Evolutionary conservation across 1,140 invertebrate genomes (phyloP).

Genomic region (Bombus impatiens): DNA sequence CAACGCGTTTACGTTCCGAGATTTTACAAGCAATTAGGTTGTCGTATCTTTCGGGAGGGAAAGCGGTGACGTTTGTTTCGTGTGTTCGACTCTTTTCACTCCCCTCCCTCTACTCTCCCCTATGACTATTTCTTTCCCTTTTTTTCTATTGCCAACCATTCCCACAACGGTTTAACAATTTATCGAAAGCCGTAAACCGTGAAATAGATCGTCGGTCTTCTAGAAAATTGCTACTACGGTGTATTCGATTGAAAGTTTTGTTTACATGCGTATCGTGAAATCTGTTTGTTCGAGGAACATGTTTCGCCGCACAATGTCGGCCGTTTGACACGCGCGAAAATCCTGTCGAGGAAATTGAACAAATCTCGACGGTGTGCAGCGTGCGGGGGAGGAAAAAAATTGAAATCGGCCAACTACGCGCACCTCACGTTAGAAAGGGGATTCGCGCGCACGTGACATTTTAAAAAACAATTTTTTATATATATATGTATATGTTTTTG

Average conservation of each 20-base stretch:
- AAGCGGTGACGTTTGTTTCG: slow-evolving; percentile 23
- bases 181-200: slow-evolving; percentile 33
- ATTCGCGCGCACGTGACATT: not conserved
- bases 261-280: slow-evolving; percentile 40
- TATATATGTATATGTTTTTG: no score
- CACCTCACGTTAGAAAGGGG: slow-evolving; percentile 5
- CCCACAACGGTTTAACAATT: slow-evolving; percentile 37
- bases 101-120: not conserved
- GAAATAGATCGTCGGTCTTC: slow-evolving; percentile 42
- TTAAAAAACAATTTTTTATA: not conserved
- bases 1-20: not conserved
- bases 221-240: slow-evolving; percentile 48
- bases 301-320: slow-evolving; percentile 26
- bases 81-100: not conserved
- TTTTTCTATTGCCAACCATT: not conserved
- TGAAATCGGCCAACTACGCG: not conserved
- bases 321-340: slow-evolving; percentile 37
- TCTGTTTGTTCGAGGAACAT: slow-evolving; percentile 47
- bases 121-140: not conserved
- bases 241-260: slow-evolving; percentile 49
- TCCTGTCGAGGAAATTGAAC: slow-evolving; percentile 36
- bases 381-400: not conserved
- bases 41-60: slow-evolving; percentile 37
- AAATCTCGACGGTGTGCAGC: slow-evolving; percentile 15
- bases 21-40: slow-evolving; percentile 45